These are phyloP conservation scores for Athetis lepigone DNA, from an alignment of 2,888 invertebrate genomes.

Conservation along the genomic window DNA sequence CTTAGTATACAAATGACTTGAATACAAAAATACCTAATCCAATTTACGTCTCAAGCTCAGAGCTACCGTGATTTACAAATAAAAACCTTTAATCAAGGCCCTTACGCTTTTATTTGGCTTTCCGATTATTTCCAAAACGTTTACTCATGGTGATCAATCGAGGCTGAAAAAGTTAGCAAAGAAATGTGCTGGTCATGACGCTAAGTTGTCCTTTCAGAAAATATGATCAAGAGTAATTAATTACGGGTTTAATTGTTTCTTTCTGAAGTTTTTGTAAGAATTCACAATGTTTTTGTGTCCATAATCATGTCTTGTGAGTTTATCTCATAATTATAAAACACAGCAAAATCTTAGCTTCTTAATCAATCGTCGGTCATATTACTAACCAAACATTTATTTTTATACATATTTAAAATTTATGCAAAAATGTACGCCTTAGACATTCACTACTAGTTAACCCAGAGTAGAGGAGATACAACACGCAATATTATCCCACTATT, in stretches of 20 bases:
- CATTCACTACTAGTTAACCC: no score
- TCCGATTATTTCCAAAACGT: constrained; percentile 15
- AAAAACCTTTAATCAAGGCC: neutral
- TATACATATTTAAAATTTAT: no score
- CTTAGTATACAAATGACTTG: no score
- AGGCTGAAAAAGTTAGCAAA: neutral
- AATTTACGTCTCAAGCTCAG: no score
- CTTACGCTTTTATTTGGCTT: neutral
- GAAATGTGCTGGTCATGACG: constrained; percentile 17
- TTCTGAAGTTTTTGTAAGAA: neutral
- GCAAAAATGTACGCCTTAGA: no score
- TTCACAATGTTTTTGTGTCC: neutral
- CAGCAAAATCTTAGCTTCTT: no score
- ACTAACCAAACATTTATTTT: no score
- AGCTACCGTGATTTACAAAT: neutral
- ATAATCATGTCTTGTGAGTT: neutral
- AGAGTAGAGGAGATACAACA: no score
- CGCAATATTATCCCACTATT: no score
- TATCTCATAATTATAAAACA: no score
- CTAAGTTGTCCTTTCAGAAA: constrained; percentile 20
- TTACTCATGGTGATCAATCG: constrained; percentile 25
- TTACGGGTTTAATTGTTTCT: constrained; percentile 1
- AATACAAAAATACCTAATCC: no score
- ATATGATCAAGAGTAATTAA: constrained; percentile 3
- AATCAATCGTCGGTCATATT: no score